These are phyloP conservation scores for Andrena fulva DNA, from an alignment of 2,888 invertebrate genomes.

Conservation along the genomic window DNA sequence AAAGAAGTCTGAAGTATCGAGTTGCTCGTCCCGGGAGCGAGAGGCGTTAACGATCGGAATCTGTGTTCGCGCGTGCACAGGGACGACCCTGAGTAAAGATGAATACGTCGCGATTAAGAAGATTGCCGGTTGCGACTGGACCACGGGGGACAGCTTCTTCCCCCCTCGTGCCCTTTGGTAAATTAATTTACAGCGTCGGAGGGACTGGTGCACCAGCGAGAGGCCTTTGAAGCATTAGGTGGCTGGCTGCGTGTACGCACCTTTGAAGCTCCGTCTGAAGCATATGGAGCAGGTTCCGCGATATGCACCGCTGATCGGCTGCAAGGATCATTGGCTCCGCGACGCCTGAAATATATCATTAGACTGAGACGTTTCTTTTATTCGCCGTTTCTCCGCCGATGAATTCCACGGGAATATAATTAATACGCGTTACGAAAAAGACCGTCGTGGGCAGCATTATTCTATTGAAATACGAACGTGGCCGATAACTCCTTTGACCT, in stretches of 20 bases:
- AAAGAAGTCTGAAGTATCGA: conserved; percentile 45
- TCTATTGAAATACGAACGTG: conserved; percentile 42
- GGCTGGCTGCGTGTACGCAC: conserved; percentile 12
- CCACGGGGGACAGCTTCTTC: conserved; percentile 45
- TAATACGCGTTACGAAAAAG: conserved; percentile 14
- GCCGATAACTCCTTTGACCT: conserved; percentile 49
- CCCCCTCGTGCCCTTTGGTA: conserved; percentile 37
- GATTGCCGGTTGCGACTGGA: conserved; percentile 43
- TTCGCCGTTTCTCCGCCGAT: conserved; percentile 20
- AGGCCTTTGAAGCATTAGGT: neutral
- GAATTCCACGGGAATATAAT: conserved; percentile 43
- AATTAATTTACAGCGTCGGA: conserved; percentile 55
- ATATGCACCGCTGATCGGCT: conserved; percentile 71
- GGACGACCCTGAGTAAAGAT: conserved; percentile 42
- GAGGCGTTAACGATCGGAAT: conserved; percentile 64
- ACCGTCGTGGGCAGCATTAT: conserved; percentile 18
- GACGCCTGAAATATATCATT: conserved; percentile 65
- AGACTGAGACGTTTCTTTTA: conserved; percentile 35
- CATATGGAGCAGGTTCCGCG: conserved; percentile 65
- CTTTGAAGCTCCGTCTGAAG: conserved; percentile 46
- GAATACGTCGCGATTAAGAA: conserved; percentile 59
- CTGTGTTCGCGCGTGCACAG: conserved; percentile 45
- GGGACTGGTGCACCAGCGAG: neutral
- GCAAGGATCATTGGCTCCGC: conserved; percentile 71
- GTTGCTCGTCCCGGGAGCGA: conserved; percentile 49